These are phyloP conservation scores for Thalpophila matura DNA, from an alignment of 2,888 invertebrate species.

Conservation along the genomic window DNA sequence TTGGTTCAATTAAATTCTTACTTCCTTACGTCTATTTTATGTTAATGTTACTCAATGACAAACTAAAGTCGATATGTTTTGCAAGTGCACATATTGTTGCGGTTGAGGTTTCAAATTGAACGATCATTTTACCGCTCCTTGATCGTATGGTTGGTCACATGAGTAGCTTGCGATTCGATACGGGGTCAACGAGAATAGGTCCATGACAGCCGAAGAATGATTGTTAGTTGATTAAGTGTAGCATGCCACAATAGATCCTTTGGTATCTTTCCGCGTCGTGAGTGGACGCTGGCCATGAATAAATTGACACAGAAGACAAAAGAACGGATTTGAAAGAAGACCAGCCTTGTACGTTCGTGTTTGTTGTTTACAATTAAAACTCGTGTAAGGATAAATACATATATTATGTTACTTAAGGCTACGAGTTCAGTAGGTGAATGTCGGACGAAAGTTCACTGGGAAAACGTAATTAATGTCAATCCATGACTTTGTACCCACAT, in stretches of 20 bases:
- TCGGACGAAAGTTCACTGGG: slow-evolving; percentile 61
- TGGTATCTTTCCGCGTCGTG: slow-evolving; percentile 69
- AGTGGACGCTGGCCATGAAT: slow-evolving; percentile 63
- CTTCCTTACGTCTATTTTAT: slow-evolving; percentile 22
- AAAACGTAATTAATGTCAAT: slow-evolving; percentile 27
- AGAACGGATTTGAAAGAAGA: slow-evolving; percentile 57
- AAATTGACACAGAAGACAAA: slow-evolving; percentile 68
- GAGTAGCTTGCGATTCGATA: slow-evolving; percentile 53
- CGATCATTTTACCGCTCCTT: slow-evolving; percentile 56
- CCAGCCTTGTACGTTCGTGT: slow-evolving; percentile 56
- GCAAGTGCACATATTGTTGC: slow-evolving; percentile 48
- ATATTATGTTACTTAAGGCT: slow-evolving; percentile 42
- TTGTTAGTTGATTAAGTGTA: slow-evolving; percentile 38
- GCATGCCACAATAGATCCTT: slow-evolving; percentile 39
- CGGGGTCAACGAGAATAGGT: slow-evolving; percentile 46
- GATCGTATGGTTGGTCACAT: slow-evolving; percentile 35
- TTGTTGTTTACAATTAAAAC: slow-evolving; percentile 55
- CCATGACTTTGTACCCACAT: slow-evolving; percentile 17
- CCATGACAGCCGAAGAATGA: slow-evolving; percentile 45
- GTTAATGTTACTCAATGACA: slow-evolving; percentile 36
- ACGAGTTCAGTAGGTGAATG: slow-evolving; percentile 67
- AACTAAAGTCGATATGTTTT: slow-evolving; percentile 45
- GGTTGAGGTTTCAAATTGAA: slow-evolving; percentile 57
- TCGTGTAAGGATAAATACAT: slow-evolving; percentile 44
- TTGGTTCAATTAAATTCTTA: slow-evolving; percentile 3